A percentile compares a stretch with the other conserved stretches of the same genome.
phyloP scores from a whole-genome alignment of 2,888 invertebrate genomes.

The Oscheius sp. region DNA sequence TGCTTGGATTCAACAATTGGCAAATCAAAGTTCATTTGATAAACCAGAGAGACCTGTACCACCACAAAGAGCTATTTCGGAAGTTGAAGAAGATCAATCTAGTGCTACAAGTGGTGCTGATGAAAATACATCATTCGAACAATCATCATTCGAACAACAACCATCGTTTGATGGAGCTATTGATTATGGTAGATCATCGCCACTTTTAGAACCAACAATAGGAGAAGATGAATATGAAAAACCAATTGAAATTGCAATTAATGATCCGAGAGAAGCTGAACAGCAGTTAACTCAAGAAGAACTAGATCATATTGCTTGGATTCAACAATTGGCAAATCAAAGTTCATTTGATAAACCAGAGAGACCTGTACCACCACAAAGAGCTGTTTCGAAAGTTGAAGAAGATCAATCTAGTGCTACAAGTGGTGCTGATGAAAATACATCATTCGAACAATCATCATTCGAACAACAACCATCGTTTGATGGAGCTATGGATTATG shows the following conservation, averaged over 20 bases:
- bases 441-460: slow-evolving; percentile 22
- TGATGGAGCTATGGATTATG: neutral
- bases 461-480: slow-evolving; percentile 33
- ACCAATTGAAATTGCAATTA: too few species aligned
- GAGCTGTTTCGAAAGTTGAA: neutral
- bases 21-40: slow-evolving; percentile 44
- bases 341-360: too few species aligned
- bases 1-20: slow-evolving; percentile 40
- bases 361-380: too few species aligned
- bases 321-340: too few species aligned
- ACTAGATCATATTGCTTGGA: too few species aligned
- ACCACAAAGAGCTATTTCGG: neutral
- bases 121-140: neutral
- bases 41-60: neutral
- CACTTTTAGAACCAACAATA: slow-evolving; percentile 27
- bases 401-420: slow-evolving; percentile 35
- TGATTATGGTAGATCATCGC: slow-evolving; percentile 12
- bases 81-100: neutral
- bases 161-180: slow-evolving; percentile 5
- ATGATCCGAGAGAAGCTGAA: too few species aligned
- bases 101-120: slow-evolving; percentile 40
- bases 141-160: slow-evolving; percentile 13
- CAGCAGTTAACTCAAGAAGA: too few species aligned
- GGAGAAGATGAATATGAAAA: neutral
- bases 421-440: slow-evolving; percentile 36